Percentiles rank a stretch among this genome's conserved stretches.
Conservation (phyloP, 1,140 invertebrate genomes). For the Atta cephalotes region DNA sequence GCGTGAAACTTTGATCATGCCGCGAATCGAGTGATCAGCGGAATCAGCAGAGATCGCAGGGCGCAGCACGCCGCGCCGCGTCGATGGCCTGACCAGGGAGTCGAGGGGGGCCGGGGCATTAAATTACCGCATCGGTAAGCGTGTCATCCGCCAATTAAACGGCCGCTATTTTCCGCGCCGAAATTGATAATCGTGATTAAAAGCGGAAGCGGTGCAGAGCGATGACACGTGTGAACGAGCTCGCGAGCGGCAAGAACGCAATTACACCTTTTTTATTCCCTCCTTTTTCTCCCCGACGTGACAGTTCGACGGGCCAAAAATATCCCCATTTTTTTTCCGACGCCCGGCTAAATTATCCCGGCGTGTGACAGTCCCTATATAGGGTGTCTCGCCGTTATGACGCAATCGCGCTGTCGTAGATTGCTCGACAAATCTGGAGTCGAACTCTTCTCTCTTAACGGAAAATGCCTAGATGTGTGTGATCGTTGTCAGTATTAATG, state of each 20-base stretch:
- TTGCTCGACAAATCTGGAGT: neutral
- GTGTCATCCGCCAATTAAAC: conserved; percentile 81
- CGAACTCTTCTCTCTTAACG: neutral
- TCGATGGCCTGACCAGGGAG: conserved; percentile 40
- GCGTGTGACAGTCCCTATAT: conserved; percentile 60
- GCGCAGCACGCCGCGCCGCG: conserved; percentile 56
- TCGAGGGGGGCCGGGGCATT: conserved; percentile 70
- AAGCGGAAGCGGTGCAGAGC: conserved; percentile 70
- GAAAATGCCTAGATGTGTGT: neutral
- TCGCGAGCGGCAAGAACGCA: conserved; percentile 63
- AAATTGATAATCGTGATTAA: conserved; percentile 79
- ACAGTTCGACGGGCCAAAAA: conserved; percentile 66
- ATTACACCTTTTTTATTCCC: conserved; percentile 68
- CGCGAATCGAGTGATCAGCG: conserved; percentile 69
- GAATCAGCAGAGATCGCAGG: conserved; percentile 65
- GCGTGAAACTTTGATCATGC: conserved; percentile 76
- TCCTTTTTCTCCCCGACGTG: conserved; percentile 60
- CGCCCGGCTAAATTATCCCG: conserved; percentile 49
- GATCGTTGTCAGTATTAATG: neutral
- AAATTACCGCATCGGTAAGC: conserved; percentile 80
- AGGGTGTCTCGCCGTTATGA: conserved; percentile 42
- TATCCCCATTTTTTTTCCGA: conserved; percentile 48
- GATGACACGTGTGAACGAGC: conserved; percentile 72
- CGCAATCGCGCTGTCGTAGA: neutral
- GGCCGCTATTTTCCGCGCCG: conserved; percentile 74